Base-by-base conservation (phyloP, 2,797 vertebrate species). In the Aselliscus stoliczkanus region DNA sequence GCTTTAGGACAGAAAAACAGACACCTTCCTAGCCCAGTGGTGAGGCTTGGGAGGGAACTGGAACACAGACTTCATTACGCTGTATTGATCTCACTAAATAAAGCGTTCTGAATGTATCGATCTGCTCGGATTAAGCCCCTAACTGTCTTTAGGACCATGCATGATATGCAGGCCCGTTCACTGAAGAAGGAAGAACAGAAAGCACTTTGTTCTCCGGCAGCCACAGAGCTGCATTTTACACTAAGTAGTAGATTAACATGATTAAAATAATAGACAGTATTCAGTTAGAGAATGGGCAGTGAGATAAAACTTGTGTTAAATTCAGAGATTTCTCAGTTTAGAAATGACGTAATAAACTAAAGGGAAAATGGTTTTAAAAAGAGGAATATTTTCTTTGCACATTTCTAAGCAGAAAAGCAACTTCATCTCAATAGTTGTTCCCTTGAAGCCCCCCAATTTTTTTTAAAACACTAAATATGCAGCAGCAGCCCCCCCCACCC, bases 31-130 rank as follows among this genome's bases (percentile, higher is more conserved):
- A 96, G 96, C 97, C 96, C 18, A 1, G 29, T 96, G 98, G 98
- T 96, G 97, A 98, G 94, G 96, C 97, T 98, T 98, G 93, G 97
- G 96, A 98, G 98, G 97, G 98, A 99, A 99, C 79, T 98, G 98
- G 97, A 98, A 98, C 98, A 90, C 98, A 92, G 98, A 99, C 98
- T 99, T 99, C 99, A 99, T 99, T 99, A 99, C 98, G 98, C 96
- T 77, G 56, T 98, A 99, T 99, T 97, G 99, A 99, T 99, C 98
- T 98, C 93, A 85, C 97, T 98, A 98, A 99, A 99, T 98, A 98
- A 99, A 98, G 98, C 98, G 98, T 98, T 98, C 98, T 98, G 97
- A 98, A 98, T 98, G 98, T 98, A 99, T 99, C 95, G 98, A 99
- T 99, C 95, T 37, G 94, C 94, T 98, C 94, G 95, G 85, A 97